Percentiles rank a stretch among this genome's conserved stretches.
These are phyloP conservation scores for Hippocampus comes DNA, from an alignment of 2,113 vertebrate genomes.

Conservation along the genomic window DNA sequence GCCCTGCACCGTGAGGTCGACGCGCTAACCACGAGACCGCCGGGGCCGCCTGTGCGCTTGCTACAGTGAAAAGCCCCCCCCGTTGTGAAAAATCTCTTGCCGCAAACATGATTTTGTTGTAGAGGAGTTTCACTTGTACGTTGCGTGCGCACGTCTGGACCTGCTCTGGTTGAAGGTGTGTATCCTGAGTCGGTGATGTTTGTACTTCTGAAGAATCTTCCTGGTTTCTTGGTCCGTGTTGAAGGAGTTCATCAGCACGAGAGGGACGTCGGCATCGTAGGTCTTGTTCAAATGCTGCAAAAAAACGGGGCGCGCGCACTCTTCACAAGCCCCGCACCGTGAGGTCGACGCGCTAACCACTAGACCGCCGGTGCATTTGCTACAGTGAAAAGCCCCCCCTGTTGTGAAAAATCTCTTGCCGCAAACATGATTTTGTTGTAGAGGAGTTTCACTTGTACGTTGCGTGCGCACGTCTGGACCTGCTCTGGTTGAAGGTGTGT, in stretches of 20 bases:
- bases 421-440: too few species aligned
- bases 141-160: conserved; percentile 51
- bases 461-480: conserved; percentile 60
- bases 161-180: conserved; percentile 99
- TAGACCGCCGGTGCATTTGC: too few species aligned
- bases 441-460: not conserved
- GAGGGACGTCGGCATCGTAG: conserved; percentile 89
- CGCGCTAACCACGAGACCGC: too few species aligned
- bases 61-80: too few species aligned
- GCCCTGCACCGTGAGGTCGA: too few species aligned
- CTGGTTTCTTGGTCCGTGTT: conserved; percentile 97
- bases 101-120: too few species aligned
- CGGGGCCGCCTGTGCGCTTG: too few species aligned
- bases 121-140: not conserved
- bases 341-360: too few species aligned
- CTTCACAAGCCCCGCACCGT: too few species aligned
- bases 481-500: conserved; percentile 98
- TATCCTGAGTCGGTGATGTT: conserved; percentile 92
- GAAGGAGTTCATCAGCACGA: conserved; percentile 98
- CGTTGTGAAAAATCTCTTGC: too few species aligned
- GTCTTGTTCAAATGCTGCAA: conserved; percentile 91
- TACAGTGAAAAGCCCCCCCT: too few species aligned
- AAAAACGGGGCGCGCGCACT: not conserved
- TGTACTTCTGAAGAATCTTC: conserved; percentile 98
- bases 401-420: too few species aligned